These are phyloP conservation scores for Clivina fossor DNA, from an alignment of 2,888 invertebrate genomes.

Conservation along the genomic window DNA sequence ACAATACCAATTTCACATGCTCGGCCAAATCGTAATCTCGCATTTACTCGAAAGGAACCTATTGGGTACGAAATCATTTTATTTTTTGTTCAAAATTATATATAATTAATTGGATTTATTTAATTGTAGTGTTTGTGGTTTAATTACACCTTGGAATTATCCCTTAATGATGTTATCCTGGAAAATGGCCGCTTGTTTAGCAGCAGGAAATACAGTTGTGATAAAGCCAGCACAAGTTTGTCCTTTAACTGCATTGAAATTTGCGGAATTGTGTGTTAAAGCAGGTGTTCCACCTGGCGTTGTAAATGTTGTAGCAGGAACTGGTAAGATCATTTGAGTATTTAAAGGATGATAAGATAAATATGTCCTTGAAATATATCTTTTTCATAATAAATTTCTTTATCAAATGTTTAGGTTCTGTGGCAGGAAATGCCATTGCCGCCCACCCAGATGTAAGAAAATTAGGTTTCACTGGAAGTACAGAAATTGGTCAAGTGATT, in stretches of 20 bases:
- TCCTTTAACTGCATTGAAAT: slow-evolving; percentile 91
- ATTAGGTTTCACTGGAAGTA: slow-evolving; percentile 95
- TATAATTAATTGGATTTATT: too few species aligned
- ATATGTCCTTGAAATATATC: too few species aligned
- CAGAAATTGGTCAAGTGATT: slow-evolving; percentile 86
- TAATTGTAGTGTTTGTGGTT: slow-evolving; percentile 74
- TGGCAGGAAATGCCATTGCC: slow-evolving; percentile 84
- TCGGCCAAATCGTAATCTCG: slow-evolving; percentile 85
- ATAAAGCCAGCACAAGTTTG: slow-evolving; percentile 94
- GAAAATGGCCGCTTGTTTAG: slow-evolving; percentile 98
- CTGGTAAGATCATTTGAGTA: slow-evolving; percentile 53
- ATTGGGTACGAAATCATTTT: slow-evolving; percentile 67
- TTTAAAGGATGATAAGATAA: too few species aligned
- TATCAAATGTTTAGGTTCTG: slow-evolving; percentile 59
- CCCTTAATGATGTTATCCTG: slow-evolving; percentile 98
- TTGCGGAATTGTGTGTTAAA: slow-evolving; percentile 83
- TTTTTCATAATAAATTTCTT: too few species aligned
- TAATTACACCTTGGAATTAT: slow-evolving; percentile 97
- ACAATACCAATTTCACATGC: slow-evolving; percentile 93
- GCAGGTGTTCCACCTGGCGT: slow-evolving; percentile 97
- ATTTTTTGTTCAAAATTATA: neutral
- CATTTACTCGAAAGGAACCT: slow-evolving; percentile 86
- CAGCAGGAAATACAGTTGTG: slow-evolving; percentile 94
- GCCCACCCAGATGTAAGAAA: slow-evolving; percentile 85
- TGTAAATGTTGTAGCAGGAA: slow-evolving; percentile 88